Conservation (phyloP, 2,888 invertebrate species). For the Leptinotarsa rubiginosa region DNA sequence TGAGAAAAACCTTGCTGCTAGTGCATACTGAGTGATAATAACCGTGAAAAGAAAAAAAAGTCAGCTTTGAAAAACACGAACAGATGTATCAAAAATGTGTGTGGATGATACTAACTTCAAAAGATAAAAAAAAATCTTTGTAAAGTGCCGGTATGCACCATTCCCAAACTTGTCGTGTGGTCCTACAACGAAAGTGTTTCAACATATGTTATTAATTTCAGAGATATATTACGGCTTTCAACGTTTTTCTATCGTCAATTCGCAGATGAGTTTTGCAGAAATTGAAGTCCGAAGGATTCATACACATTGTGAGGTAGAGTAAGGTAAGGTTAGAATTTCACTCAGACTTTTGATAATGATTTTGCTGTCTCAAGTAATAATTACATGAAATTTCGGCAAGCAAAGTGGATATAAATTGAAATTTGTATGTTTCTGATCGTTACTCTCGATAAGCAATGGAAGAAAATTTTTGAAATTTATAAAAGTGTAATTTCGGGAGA, state of each 20-base stretch:
- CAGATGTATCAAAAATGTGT: neutral
- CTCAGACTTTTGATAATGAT: no score
- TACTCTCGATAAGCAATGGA: no score
- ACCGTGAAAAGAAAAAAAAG: conserved; percentile 3
- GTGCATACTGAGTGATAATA: conserved; percentile 11
- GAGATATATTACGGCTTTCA: conserved; percentile 8
- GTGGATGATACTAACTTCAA: neutral
- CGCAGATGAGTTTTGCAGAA: neutral
- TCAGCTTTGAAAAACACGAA: neutral
- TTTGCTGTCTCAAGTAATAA: no score
- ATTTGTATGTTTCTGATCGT: no score
- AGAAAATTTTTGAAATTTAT: no score
- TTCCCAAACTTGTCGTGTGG: conserved; percentile 16
- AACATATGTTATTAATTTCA: conserved; percentile 16
- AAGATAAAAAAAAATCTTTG: conserved; percentile 2
- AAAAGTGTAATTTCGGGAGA: no score
- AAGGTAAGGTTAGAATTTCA: no score
- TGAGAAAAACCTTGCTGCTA: neutral
- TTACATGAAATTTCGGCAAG: no score
- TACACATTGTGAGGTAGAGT: no score
- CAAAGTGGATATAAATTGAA: no score
- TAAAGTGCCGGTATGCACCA: neutral
- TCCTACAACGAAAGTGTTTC: conserved; percentile 1
- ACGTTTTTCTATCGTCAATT: conserved; percentile 1
- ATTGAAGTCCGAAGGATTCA: neutral